These are phyloP conservation scores for Abrostola triplasia DNA, from an alignment of 2,888 invertebrate species.

Conservation along the genomic window DNA sequence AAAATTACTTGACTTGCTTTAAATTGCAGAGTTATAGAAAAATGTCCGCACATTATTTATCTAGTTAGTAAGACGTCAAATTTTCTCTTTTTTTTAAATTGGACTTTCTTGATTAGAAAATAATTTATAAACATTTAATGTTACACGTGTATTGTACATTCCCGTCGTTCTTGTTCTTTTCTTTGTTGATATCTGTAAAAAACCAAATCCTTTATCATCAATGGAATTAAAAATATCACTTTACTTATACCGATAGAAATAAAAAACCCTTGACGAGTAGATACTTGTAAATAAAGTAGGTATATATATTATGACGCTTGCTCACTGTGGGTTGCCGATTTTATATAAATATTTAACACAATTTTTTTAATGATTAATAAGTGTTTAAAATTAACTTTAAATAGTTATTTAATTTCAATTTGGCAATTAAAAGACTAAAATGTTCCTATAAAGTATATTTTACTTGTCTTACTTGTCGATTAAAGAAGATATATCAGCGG, in stretches of 20 bases:
- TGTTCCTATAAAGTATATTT: too few relatives aligned
- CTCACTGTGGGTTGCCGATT: too few relatives aligned
- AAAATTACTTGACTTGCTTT: slow-evolving; percentile 19
- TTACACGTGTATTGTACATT: slow-evolving; percentile 93
- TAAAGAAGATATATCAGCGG: slow-evolving; percentile 85
- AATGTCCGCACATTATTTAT: slow-evolving; percentile 13
- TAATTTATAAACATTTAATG: slow-evolving; percentile 60
- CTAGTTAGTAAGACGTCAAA: slow-evolving; percentile 19
- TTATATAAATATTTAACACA: too few relatives aligned
- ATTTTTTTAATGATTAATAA: too few relatives aligned
- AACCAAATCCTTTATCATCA: slow-evolving; percentile 2
- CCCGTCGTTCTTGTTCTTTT: slow-evolving; percentile 92
- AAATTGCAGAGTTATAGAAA: slow-evolving; percentile 31
- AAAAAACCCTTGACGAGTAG: too few relatives aligned
- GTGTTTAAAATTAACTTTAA: too few relatives aligned
- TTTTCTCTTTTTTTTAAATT: slow-evolving; percentile 32
- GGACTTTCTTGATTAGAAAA: slow-evolving; percentile 42
- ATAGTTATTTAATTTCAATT: too few relatives aligned
- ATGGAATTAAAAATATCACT: background rate
- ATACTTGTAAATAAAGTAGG: too few relatives aligned
- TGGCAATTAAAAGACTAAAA: too few relatives aligned
- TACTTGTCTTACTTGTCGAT: slow-evolving; percentile 81
- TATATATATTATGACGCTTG: too few relatives aligned
- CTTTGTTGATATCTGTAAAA: slow-evolving; percentile 90
- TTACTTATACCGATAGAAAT: too few relatives aligned